A percentile compares a stretch with the other conserved stretches of the same genome.
These are phyloP conservation scores for Danio tinwini DNA, from an alignment of 2,797 vertebrate genomes.

Conservation along the genomic window DNA sequence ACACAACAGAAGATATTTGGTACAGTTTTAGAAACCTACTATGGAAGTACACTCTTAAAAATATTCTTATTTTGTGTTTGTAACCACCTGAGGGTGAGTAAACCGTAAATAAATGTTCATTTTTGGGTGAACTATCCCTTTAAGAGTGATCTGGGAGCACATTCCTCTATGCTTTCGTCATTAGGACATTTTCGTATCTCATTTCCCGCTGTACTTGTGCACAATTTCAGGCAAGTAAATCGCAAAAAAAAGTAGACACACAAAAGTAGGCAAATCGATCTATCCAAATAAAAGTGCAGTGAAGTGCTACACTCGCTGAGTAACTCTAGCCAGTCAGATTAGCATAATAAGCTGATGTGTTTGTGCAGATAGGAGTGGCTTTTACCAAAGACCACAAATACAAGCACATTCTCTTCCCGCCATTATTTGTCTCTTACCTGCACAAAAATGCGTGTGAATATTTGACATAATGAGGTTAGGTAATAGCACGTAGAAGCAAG, in stretches of 20 bases:
- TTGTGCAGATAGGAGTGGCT: constrained; percentile 32
- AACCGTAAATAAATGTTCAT: no score
- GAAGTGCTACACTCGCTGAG: neutral
- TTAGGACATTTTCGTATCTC: neutral
- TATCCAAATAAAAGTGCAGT: constrained; percentile 14
- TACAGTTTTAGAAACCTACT: no score
- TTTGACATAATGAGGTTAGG: neutral
- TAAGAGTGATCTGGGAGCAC: neutral
- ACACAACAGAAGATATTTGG: no score
- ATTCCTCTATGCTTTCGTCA: neutral
- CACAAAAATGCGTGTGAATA: neutral
- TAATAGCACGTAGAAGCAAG: neutral
- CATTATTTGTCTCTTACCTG: neutral
- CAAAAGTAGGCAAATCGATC: constrained; percentile 10
- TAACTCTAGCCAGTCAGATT: constrained; percentile 26
- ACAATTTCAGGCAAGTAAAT: neutral
- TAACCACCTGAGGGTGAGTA: no score
- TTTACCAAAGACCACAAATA: neutral
- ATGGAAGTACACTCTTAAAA: no score
- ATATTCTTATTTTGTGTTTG: no score
- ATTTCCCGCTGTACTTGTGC: neutral
- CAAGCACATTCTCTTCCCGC: constrained; percentile 9
- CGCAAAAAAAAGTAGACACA: constrained; percentile 27
- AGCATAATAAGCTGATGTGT: constrained; percentile 55
- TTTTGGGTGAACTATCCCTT: no score